phyloP scores from a whole-genome alignment of 2,113 vertebrate genomes.

The Girardinichthys multiradiatus region DNA sequence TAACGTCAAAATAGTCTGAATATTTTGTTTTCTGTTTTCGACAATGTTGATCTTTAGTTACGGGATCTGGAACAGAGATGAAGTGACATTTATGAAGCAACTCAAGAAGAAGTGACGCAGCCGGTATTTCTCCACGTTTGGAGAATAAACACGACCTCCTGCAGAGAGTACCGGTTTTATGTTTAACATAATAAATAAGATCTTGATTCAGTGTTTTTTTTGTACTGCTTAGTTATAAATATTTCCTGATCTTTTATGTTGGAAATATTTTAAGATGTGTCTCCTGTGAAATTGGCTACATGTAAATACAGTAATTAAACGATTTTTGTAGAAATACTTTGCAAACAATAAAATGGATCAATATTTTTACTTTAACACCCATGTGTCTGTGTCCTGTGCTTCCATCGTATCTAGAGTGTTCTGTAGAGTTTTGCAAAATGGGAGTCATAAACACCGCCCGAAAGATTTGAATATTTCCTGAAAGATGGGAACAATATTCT shows the following conservation, averaged over 20 bases:
- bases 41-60: constrained; percentile 80
- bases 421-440: not conserved
- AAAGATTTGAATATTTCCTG: constrained; percentile 66
- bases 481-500: constrained; percentile 1
- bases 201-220: not conserved
- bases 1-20: not conserved
- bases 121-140: not conserved
- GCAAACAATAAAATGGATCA: constrained; percentile 7
- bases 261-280: not conserved
- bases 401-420: not conserved
- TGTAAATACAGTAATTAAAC: constrained; percentile 19
- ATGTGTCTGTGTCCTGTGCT: not conserved
- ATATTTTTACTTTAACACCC: not conserved
- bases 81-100: constrained; percentile 94
- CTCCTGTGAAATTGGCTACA: not conserved
- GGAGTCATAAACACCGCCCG: not conserved
- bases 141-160: not conserved
- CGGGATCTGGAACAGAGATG: constrained; percentile 93
- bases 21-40: not conserved
- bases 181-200: not conserved
- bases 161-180: not conserved
- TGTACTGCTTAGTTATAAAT: not conserved
- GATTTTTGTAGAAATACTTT: not conserved
- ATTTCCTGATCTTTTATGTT: not conserved
- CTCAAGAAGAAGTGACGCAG: constrained; percentile 82